Conservation (phyloP, 2,888 invertebrate species). For the Nomada ruficornis region DNA sequence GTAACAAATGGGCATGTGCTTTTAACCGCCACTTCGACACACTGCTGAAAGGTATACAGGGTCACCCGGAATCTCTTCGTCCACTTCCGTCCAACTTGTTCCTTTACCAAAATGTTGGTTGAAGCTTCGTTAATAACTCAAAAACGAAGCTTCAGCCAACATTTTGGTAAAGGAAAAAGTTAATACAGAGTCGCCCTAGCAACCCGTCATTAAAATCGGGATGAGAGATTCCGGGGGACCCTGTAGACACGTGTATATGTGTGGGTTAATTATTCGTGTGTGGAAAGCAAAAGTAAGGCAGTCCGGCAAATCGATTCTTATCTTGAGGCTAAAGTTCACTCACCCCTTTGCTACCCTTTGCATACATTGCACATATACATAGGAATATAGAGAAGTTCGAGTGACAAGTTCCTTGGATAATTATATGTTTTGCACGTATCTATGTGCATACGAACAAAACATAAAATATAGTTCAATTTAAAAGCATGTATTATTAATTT, state of each 20-base stretch:
- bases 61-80: too few species aligned
- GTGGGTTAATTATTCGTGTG: conserved; percentile 11
- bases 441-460: not conserved
- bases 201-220: too few species aligned
- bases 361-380: not conserved
- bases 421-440: not conserved
- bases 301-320: conserved; percentile 68
- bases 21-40: conserved; percentile 16
- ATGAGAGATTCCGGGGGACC: too few species aligned
- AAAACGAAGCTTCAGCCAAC: too few species aligned
- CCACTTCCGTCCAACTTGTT: too few species aligned
- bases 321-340: conserved; percentile 56
- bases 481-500: too few species aligned
- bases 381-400: not conserved
- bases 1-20: conserved; percentile 29
- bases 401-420: conserved; percentile 17
- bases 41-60: conserved; percentile 1
- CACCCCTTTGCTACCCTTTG: conserved; percentile 43
- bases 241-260: too few species aligned
- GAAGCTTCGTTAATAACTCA: too few species aligned
- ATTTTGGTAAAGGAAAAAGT: too few species aligned
- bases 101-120: too few species aligned
- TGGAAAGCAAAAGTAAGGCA: conserved; percentile 66
- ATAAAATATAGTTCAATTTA: too few species aligned
- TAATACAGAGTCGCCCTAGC: too few species aligned